phyloP scores from a whole-genome alignment of 23 tunicate species.

The Styela clava region DNA sequence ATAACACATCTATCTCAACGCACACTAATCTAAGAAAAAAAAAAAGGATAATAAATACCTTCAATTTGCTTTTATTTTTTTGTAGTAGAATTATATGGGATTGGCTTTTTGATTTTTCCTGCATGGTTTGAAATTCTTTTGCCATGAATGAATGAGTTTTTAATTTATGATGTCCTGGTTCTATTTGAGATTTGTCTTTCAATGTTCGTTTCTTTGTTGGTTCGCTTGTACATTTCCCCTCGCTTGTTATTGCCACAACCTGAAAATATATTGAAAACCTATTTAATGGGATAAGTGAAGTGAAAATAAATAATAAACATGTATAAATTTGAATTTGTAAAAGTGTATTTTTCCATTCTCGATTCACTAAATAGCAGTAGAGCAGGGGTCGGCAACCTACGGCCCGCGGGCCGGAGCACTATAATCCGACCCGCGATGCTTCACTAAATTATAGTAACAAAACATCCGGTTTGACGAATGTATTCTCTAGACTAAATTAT shows the following conservation, averaged over 20 bases:
- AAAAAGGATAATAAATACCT: conserved; percentile 2
- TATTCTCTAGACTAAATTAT: too few species aligned
- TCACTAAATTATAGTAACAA: too few species aligned
- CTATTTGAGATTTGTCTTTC: conserved; percentile 71
- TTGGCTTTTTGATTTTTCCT: conserved; percentile 76
- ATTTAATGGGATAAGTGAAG: not conserved
- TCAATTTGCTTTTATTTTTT: not conserved
- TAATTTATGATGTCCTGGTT: conserved; percentile 73
- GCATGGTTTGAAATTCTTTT: conserved; percentile 74
- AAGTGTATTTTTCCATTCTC: too few species aligned
- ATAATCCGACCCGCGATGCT: too few species aligned
- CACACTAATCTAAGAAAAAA: not conserved
- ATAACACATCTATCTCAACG: too few species aligned
- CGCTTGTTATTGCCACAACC: conserved; percentile 88
- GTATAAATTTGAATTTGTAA: too few species aligned
- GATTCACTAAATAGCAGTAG: too few species aligned
- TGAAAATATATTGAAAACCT: not conserved
- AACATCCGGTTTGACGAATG: too few species aligned
- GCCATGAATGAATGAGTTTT: conserved; percentile 91
- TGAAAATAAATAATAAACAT: too few species aligned
- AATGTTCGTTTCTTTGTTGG: conserved; percentile 75
- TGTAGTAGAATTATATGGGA: conserved; percentile 3
- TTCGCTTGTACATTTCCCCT: conserved; percentile 88
- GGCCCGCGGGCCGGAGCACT: too few species aligned
- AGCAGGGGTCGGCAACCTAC: too few species aligned